Evolutionary conservation across 1,140 invertebrate species (phyloP).

Genomic region (Daktulosphaira vitifoliae): DNA sequence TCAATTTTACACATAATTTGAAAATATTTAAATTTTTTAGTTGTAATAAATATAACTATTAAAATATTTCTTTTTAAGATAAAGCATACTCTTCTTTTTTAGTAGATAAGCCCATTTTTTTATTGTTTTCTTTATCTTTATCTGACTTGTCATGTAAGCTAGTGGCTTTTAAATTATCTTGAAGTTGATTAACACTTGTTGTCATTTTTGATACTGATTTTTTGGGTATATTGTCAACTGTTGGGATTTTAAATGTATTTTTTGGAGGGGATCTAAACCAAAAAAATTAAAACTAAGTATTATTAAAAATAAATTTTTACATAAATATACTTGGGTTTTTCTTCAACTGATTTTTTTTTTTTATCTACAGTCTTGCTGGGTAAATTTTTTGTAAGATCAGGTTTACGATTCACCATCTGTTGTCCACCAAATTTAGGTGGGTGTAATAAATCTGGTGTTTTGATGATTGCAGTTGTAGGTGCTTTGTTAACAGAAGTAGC

Average conservation of each 20-base stretch:
- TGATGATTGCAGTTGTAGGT: neutral
- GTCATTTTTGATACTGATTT: neutral
- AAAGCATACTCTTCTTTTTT: slow-evolving; percentile 19
- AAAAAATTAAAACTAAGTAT: too few relatives aligned
- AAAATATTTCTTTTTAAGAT: too few relatives aligned
- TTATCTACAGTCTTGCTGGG: neutral
- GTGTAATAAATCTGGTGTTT: slow-evolving; percentile 5
- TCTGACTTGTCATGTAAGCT: neutral
- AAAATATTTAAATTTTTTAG: too few relatives aligned
- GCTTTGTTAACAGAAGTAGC: neutral
- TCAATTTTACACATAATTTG: too few relatives aligned
- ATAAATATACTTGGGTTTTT: neutral
- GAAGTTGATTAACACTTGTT: slow-evolving; percentile 10
- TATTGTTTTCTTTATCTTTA: slow-evolving; percentile 14
- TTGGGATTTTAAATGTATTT: slow-evolving; percentile 18
- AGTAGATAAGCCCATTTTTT: slow-evolving; percentile 4
- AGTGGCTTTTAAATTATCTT: slow-evolving; percentile 12
- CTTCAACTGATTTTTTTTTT: neutral
- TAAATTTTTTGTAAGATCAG: slow-evolving; percentile 18
- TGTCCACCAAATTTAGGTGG: slow-evolving; percentile 9
- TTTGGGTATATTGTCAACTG: slow-evolving; percentile 14
- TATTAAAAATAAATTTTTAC: too few relatives aligned
- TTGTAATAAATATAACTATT: too few relatives aligned
- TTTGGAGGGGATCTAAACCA: neutral
- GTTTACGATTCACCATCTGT: neutral